Conservation (phyloP, 2,113 vertebrate genomes). For the Trichomycterus rosablanca region DNA sequence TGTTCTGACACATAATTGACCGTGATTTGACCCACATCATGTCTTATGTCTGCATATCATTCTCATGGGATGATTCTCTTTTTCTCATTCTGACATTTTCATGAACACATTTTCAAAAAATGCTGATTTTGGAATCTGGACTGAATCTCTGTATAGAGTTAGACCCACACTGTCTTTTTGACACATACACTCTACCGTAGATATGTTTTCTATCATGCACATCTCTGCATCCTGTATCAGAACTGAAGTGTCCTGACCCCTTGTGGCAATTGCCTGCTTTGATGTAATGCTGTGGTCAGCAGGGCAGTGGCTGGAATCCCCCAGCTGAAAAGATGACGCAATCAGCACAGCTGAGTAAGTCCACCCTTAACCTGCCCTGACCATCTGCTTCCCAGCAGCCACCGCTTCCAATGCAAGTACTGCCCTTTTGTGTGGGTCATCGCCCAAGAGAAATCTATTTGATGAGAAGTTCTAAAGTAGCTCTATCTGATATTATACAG, state of each 20-base stretch:
- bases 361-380: conserved; percentile 12
- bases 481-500: no score
- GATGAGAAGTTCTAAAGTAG: no score
- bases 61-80: not conserved
- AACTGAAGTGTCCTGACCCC: conserved; percentile 3
- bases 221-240: conserved; percentile 11
- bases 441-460: not conserved
- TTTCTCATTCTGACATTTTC: not conserved
- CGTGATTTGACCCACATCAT: not conserved
- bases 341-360: conserved; percentile 37
- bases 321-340: conserved; percentile 37
- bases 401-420: not conserved
- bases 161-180: no score
- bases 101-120: not conserved
- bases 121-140: not conserved
- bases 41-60: not conserved
- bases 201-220: not conserved
- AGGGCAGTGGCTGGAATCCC: conserved; percentile 28
- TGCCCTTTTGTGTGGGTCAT: not conserved
- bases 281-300: conserved; percentile 22
- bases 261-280: not conserved
- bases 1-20: not conserved
- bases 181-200: not conserved
- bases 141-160: not conserved
- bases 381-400: conserved; percentile 8